phyloP scores from a whole-genome alignment of 2,888 invertebrate species.

The Chrysolina oricalcia region DNA sequence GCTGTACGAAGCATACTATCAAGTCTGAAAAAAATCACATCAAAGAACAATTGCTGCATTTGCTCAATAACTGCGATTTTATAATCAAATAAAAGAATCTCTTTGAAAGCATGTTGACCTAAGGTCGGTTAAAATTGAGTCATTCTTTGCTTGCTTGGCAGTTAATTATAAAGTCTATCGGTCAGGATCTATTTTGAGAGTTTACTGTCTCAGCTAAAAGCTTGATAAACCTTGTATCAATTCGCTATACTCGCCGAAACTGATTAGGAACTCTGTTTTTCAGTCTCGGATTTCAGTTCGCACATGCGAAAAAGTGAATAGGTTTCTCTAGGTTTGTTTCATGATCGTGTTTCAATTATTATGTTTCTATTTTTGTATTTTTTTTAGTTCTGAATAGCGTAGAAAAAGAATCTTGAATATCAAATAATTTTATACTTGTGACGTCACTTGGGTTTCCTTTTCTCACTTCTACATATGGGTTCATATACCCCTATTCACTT shows the following conservation, averaged over 20 bases:
- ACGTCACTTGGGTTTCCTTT: no score
- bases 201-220: background rate
- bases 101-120: background rate
- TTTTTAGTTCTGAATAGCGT: no score
- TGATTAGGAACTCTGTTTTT: background rate
- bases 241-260: background rate
- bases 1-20: background rate
- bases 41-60: background rate
- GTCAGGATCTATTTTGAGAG: background rate
- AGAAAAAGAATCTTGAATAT: no score
- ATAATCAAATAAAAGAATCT: background rate
- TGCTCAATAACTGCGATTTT: background rate
- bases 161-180: conserved; percentile 5
- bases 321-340: no score
- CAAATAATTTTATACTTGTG: no score
- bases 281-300: no score
- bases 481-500: no score
- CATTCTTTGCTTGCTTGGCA: background rate
- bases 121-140: conserved; percentile 1
- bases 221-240: background rate
- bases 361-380: no score
- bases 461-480: no score
- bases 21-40: background rate
- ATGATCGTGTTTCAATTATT: no score
- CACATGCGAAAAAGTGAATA: no score